Evolutionary conservation across 2,797 vertebrate species (phyloP).

Genomic region (Micropoecilia bifurca): DNA sequence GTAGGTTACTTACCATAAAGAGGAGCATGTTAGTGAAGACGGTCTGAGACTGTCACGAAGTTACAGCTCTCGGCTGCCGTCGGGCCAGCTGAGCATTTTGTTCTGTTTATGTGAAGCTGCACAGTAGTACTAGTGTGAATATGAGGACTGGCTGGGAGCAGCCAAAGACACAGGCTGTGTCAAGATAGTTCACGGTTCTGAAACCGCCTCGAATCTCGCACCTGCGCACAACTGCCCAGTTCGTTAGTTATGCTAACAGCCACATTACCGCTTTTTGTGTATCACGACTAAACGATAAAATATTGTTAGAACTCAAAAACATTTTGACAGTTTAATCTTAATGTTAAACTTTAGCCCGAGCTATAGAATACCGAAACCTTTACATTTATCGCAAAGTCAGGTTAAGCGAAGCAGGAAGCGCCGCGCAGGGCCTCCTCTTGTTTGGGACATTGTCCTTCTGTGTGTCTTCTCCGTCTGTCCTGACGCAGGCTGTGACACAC

Average conservation of each 20-base stretch:
- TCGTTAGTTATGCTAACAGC: not conserved
- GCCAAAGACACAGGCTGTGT: conserved; percentile 46
- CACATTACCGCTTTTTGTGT: not conserved
- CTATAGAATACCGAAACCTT: not conserved
- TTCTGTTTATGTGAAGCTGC: conserved; percentile 55
- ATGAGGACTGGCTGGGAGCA: conserved; percentile 72
- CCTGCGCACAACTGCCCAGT: conserved; percentile 5
- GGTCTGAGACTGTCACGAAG: conserved; percentile 27
- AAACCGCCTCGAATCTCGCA: not conserved
- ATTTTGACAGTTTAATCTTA: not conserved
- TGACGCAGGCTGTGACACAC: conserved; percentile 82
- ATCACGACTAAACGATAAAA: not conserved
- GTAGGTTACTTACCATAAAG: conserved; percentile 65
- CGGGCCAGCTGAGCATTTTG: conserved; percentile 61
- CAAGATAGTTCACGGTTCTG: conserved; percentile 40
- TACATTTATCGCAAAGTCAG: not conserved
- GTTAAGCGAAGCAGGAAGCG: conserved; percentile 5
- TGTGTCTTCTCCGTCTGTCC: conserved; percentile 35
- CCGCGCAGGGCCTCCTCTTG: not conserved
- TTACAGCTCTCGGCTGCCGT: conserved; percentile 31
- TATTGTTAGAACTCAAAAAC: not conserved
- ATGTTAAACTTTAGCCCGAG: not conserved
- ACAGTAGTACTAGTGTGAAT: conserved; percentile 63
- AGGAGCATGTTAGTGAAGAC: conserved; percentile 41
- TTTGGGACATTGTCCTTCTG: conserved; percentile 1